Base-by-base conservation (phyloP, 2,113 vertebrate genomes). In the Hyaena hyaena region DNA sequence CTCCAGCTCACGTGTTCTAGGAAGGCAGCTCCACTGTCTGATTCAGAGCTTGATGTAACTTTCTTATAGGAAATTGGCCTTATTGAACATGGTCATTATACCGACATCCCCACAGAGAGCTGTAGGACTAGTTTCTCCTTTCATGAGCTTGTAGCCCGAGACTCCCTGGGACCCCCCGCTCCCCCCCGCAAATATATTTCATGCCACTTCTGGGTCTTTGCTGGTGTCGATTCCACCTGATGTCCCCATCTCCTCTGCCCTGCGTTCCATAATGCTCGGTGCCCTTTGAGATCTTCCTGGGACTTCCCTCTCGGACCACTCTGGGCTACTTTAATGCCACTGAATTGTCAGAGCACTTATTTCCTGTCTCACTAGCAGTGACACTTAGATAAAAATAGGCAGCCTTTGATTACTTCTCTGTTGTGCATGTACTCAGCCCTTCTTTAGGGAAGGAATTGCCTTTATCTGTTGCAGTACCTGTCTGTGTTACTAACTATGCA, bases 161-260 rank as follows among this genome's bases (percentile, higher is more conserved):
- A 35, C 14, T 17, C 58, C 7, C 35, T 2, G 5, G 35, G n/a
- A 5, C 63, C n/a, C 55, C 24, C 33, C 39, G 2, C n/a, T n/a
- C n/a, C n/a, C n/a, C n/a, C n/a, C n/a, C n/a, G n/a, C 23, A 55
- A 0, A 19, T 33, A 23, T 0, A 10, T n/a, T 33, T 3, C 69
- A 1, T 3, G 11, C 2, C 63, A 24, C 6, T 84, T 45, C 63
- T 21, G 24, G 8, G 17, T 53, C 48, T 39, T 92, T n/a, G 11
- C 45, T 35, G 4, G 6, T 2, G 28, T 28, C 43, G n/a, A 26
- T 7, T 39, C 31, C 39, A 21, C 9, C 53, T 48, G 53, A 14
- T 31, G 3, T 68, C 14, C 16, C 45, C 11, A 8, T 9, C 16
- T 58, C 43, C 21, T 26, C 10, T 10, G 8, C 4, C 26, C 26